phyloP scores from a whole-genome alignment of 37 sponge, comb jelly and placozoan species.

The Haliclona indistincta region DNA sequence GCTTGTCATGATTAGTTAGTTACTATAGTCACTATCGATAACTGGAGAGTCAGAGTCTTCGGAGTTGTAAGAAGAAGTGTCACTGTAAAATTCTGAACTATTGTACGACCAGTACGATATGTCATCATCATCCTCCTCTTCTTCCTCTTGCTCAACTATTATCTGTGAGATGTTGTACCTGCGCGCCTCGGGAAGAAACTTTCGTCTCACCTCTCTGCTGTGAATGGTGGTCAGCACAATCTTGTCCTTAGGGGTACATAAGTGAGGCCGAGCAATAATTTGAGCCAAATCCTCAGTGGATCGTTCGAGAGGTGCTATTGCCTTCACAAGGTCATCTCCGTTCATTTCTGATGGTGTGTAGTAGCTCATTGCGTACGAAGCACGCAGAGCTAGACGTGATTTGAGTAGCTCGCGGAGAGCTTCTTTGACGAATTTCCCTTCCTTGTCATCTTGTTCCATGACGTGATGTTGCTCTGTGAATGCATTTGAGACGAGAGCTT shows the following conservation, averaged over 20 bases:
- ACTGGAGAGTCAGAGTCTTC: not conserved
- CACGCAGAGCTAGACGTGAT: conserved; percentile 1
- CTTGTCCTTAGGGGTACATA: conserved; percentile 32
- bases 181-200: conserved; percentile 11
- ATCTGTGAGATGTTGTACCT: not conserved
- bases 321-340: conserved; percentile 13
- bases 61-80: too few species aligned
- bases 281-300: conserved; percentile 20
- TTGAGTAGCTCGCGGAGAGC: conserved; percentile 32
- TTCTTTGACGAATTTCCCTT: conserved; percentile 24
- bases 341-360: not conserved
- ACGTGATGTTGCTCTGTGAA: not conserved
- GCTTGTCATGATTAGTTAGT: too few species aligned
- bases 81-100: not conserved
- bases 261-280: conserved; percentile 21
- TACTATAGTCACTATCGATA: not conserved
- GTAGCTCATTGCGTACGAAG: conserved; percentile 32
- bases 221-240: conserved; percentile 19
- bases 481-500: not conserved
- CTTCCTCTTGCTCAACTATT: not conserved
- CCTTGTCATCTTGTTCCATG: not conserved
- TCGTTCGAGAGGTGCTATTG: conserved; percentile 19
- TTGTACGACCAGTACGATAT: not conserved
- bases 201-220: conserved; percentile 9
- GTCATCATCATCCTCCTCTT: not conserved